Percentiles rank a stretch among this genome's conserved stretches.
These are phyloP conservation scores for Danio rerio DNA, from an alignment of 2,113 vertebrate species.

Conservation along the genomic window GRCz12tu NC_133185.1:26282501-26283000, in stretches of 20 bases:
- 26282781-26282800: slow-evolving; percentile 80
- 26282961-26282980: no score
- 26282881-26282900: no score
- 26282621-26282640: background rate
- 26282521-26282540: slow-evolving; percentile 9
- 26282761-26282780: slow-evolving; percentile 68
- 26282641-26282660: slow-evolving; percentile 79
- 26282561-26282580: background rate
- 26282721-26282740: slow-evolving; percentile 87
- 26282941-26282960: no score
- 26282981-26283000: no score
- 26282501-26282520: slow-evolving; percentile 27
- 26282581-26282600: background rate
- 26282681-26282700: slow-evolving; percentile 91
- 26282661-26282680: slow-evolving; percentile 89
- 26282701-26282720: slow-evolving; percentile 85
- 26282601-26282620: background rate
- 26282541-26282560: background rate
- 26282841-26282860: background rate
- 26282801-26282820: slow-evolving; percentile 88
- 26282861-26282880: background rate
- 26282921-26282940: no score
- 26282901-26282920: no score
- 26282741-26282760: slow-evolving; percentile 87
- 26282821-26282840: slow-evolving; percentile 89